These are phyloP conservation scores for Pomatorhinus ruficollis DNA, from an alignment of 2,113 vertebrate genomes.

Conservation along the genomic window DNA sequence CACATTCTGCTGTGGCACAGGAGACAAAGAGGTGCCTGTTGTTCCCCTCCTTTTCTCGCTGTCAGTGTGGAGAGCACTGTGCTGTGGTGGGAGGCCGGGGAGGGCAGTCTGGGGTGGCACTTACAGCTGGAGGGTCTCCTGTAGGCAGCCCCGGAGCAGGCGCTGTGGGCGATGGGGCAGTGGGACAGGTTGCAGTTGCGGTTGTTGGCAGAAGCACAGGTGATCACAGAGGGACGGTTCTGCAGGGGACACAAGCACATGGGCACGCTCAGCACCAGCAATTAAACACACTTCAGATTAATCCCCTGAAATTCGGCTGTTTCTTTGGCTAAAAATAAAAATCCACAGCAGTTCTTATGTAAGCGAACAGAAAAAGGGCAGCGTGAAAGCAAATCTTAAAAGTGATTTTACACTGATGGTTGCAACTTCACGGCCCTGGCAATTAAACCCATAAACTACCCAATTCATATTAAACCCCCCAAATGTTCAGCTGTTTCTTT, in stretches of 20 bases:
- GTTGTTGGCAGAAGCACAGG: slow-evolving; percentile 91
- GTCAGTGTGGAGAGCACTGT: rapidly evolving
- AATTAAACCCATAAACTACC: neutral
- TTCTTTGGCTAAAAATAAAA: neutral
- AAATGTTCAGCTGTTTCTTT: neutral
- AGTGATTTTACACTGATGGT: neutral
- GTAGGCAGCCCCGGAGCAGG: slow-evolving; percentile 82
- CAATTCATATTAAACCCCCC: neutral
- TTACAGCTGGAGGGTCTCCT: slow-evolving; percentile 88
- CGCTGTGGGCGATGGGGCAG: slow-evolving; percentile 91
- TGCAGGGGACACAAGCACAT: slow-evolving; percentile 2
- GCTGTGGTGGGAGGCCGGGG: neutral
- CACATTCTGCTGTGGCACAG: neutral
- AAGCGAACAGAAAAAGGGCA: neutral
- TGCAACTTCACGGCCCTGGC: neutral
- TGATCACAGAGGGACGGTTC: slow-evolving; percentile 98
- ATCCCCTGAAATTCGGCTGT: neutral
- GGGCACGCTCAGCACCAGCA: neutral
- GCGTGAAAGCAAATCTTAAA: neutral
- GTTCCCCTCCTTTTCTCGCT: neutral
- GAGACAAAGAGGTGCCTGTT: rapidly evolving
- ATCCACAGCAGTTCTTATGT: neutral
- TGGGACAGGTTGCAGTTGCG: slow-evolving; percentile 97
- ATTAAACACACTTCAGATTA: rapidly evolving
- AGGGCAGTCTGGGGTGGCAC: neutral